Evolutionary conservation across 2,888 invertebrate genomes (phyloP), one percentile per base, ranked within the genome.

Genomic region (Cephus rjabovi): DNA sequence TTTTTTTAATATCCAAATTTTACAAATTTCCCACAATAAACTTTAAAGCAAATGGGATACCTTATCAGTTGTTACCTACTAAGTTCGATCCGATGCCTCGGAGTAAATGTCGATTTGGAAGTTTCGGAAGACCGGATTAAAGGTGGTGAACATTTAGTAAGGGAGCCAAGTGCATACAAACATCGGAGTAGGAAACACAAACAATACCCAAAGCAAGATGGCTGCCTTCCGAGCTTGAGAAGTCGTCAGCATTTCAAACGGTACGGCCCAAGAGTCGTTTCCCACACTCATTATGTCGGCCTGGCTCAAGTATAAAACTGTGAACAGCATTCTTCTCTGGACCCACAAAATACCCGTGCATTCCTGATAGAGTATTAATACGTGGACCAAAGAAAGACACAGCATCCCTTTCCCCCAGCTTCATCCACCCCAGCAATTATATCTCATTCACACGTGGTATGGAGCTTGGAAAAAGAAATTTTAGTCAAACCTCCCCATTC

Each of bases 231-330:
- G 73, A 74, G 70, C 33, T 69, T 69, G 74, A 73, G 69, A 76
- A 76, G 74, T 68, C 76, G 76, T 73, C 34, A 68, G 30, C n/a
- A n/a, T 11, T 31, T n/a, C n/a, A 12, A 74, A 33, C n/a, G 31
- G 31, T 31, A 31, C n/a, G 74, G 33, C 74, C 76, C 76, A 74
- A 79, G 69, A 76, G 79, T 74, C 76, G 76, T 79, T 79, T 79
- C 79, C 79, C 79, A 79, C 79, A 79, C 79, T 79, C 79, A 79
- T 79, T 79, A 79, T 70, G 76, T 76, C 76, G 70, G 76, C 76
- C 68, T 70, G 74, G 56, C 23, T 78, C 78, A 69, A 76, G 76
- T 74, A 79, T 79, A 76, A 79, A 79, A 79, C 79, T 79, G 74
- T 79, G 79, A 76, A 79, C 76, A 74, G 76, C 76, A 79, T 79